phyloP scores from a whole-genome alignment of 2,888 invertebrate species.

The Rhingia campestris region DNA sequence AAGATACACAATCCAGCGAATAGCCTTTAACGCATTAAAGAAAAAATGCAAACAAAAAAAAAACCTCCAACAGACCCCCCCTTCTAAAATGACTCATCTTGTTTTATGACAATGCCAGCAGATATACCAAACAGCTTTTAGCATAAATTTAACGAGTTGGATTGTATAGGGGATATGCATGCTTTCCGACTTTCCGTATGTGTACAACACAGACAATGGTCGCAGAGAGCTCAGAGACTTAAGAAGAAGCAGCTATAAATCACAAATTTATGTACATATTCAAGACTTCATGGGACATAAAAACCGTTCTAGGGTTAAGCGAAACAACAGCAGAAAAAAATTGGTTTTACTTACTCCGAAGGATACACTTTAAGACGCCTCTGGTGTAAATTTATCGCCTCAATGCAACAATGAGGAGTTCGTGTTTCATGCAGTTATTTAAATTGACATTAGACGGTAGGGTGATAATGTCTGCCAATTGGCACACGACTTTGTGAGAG shows the following conservation, averaged over 20 bases:
- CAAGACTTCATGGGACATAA: constrained; percentile 1
- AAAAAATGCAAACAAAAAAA: neutral
- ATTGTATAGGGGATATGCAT: neutral
- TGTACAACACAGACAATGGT: neutral
- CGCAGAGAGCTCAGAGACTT: too few relatives aligned
- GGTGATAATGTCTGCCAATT: neutral
- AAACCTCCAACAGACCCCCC: neutral
- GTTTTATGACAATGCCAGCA: constrained; percentile 39
- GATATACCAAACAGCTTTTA: constrained; percentile 37
- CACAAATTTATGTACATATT: constrained; percentile 27
- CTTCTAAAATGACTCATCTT: constrained; percentile 29
- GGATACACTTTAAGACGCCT: constrained; percentile 11
- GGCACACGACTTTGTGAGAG: neutral
- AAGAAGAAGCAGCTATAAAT: constrained; percentile 22
- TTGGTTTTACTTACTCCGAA: neutral
- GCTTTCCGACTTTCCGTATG: constrained; percentile 8
- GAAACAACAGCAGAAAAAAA: neutral
- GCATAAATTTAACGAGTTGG: constrained; percentile 34
- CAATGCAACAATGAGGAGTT: constrained; percentile 7
- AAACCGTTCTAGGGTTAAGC: neutral
- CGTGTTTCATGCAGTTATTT: neutral
- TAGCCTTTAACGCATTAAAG: neutral
- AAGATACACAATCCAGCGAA: neutral
- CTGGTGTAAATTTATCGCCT: constrained; percentile 10
- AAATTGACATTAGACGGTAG: constrained; percentile 1